phyloP scores from a whole-genome alignment of 23 tunicate genomes.

The Halocynthia aurantium region DNA sequence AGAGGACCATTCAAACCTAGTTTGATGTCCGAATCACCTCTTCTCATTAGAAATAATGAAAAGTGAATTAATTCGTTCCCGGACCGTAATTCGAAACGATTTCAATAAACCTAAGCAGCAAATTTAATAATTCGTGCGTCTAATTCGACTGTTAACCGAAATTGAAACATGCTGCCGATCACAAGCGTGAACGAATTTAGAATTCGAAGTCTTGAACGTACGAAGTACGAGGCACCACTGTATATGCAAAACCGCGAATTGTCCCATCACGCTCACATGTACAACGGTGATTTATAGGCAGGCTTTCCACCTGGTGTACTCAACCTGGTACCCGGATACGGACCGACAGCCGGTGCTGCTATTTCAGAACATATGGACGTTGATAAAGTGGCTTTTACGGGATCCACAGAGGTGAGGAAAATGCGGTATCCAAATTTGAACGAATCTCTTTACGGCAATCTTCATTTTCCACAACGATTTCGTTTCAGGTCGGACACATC shows the following conservation, averaged over 20 bases:
- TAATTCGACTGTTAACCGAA: too few relatives aligned
- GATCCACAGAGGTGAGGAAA: conserved; percentile 35
- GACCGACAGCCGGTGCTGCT: conserved; percentile 60
- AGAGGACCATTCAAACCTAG: too few relatives aligned
- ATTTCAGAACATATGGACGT: conserved; percentile 41
- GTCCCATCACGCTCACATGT: not conserved
- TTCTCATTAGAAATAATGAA: too few relatives aligned
- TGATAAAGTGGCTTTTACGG: conserved; percentile 77
- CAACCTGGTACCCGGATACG: conserved; percentile 72
- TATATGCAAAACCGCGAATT: not conserved
- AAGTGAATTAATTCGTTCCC: too few relatives aligned
- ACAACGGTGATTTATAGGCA: conserved; percentile 16
- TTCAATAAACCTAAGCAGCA: too few relatives aligned
- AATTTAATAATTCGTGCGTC: too few relatives aligned
- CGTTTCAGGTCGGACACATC: conserved; percentile 18
- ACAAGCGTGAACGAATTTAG: not conserved
- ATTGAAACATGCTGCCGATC: too few relatives aligned
- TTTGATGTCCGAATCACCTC: too few relatives aligned
- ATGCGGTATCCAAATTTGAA: not conserved
- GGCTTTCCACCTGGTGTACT: conserved; percentile 78
- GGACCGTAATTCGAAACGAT: too few relatives aligned
- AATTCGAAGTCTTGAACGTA: not conserved
- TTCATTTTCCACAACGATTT: not conserved
- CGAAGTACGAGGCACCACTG: not conserved
- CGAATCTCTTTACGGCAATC: not conserved